phyloP scores from a whole-genome alignment of 2,797 vertebrate species.

The Xenopus petersii region DNA sequence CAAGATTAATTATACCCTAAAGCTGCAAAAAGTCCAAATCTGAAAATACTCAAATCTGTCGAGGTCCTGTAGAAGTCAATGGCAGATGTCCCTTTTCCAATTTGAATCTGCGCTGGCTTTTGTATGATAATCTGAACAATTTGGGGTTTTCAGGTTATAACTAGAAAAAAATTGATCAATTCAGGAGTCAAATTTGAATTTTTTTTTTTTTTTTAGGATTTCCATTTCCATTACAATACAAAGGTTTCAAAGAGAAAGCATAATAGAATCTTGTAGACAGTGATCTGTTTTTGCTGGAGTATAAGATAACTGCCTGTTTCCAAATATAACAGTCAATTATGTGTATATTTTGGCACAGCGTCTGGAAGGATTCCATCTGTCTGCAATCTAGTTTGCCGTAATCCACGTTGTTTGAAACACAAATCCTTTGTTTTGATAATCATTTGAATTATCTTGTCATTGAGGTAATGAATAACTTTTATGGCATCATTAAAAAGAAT shows the following conservation, averaged over 20 bases:
- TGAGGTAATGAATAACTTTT: constrained; percentile 53
- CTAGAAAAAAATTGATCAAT: too few relatives aligned
- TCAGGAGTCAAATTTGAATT: too few relatives aligned
- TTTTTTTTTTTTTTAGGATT: too few relatives aligned
- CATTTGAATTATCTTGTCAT: constrained; percentile 50
- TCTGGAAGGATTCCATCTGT: constrained; percentile 31
- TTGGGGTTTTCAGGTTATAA: too few relatives aligned
- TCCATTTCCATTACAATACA: too few relatives aligned
- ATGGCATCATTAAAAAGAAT: constrained; percentile 45
- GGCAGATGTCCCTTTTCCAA: too few relatives aligned
- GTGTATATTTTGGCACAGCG: constrained; percentile 14
- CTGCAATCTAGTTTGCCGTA: constrained; percentile 21
- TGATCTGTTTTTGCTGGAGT: background rate
- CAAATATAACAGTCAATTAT: constrained; percentile 20
- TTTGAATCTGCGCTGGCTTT: too few relatives aligned
- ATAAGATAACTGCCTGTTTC: constrained; percentile 13
- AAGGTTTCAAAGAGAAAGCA: background rate
- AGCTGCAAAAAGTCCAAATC: too few relatives aligned
- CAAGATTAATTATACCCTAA: too few relatives aligned
- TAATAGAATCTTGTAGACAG: background rate
- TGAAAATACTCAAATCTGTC: too few relatives aligned
- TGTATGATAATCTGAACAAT: too few relatives aligned
- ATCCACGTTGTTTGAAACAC: constrained; percentile 24
- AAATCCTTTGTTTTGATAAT: constrained; percentile 41
- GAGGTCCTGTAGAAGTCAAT: too few relatives aligned